Evolutionary conservation across 2,113 vertebrate species (phyloP).

Genomic region (Cyphomyrus discorhynchus): DNA sequence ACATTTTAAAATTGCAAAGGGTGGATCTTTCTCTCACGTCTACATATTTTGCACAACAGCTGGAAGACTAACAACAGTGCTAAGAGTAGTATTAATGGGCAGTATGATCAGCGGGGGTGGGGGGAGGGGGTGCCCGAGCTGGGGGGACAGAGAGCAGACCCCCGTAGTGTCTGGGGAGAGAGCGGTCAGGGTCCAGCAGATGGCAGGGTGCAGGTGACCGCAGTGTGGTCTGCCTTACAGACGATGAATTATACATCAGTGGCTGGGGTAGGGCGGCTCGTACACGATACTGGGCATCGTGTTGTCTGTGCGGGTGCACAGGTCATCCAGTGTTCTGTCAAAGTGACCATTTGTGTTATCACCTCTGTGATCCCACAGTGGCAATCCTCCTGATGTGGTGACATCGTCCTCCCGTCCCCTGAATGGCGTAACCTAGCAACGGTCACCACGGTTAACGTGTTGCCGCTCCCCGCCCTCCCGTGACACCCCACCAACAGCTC

Average conservation of each 20-base stretch:
- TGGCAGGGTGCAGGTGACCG: background rate
- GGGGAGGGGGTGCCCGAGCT: no score
- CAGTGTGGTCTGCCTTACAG: background rate
- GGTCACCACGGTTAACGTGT: background rate
- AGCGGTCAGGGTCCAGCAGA: background rate
- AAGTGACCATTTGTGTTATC: background rate
- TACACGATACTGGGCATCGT: background rate
- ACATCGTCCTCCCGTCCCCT: background rate
- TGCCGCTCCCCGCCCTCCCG: background rate
- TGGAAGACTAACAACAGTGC: background rate
- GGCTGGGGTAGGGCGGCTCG: background rate
- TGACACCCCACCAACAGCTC: background rate
- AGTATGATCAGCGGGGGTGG: background rate
- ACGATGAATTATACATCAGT: background rate
- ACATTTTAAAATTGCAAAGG: background rate
- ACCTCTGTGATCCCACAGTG: background rate
- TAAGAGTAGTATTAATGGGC: background rate
- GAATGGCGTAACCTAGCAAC: background rate
- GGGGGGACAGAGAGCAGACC: background rate
- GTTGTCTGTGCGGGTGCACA: background rate
- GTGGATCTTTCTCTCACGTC: background rate
- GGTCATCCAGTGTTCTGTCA: background rate
- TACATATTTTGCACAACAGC: background rate
- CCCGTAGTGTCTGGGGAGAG: background rate
- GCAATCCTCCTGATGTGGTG: background rate